Base-by-base conservation (phyloP, 37 sponge, comb jelly and placozoan species). In the Cliona cf. orientalis region DNA sequence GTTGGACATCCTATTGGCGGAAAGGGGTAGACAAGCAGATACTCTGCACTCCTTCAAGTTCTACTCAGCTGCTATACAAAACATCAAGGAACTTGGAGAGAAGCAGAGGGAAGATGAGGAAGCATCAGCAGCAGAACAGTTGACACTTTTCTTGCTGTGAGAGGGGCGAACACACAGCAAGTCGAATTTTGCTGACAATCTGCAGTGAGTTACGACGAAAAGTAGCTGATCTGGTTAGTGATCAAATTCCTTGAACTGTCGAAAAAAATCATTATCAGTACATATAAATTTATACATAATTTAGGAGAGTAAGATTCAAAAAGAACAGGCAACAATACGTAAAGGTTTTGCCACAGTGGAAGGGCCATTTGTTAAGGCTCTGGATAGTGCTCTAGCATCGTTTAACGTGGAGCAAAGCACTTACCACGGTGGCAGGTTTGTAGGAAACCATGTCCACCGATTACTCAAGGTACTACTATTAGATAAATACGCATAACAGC, bases 381-480 rank as follows among this genome's bases (percentile, higher is more conserved):
- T 82, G 9, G 83, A 82, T 22, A 44, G 46, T 6, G 84, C 75
- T 35, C 38, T 84, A 41, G 32, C 35, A 33, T 5, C 42, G 6
- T 74, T 63, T 31, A 21, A 74, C 38, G 75, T 84, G 5, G 37
- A 66, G 38, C 35, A 76, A 34, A 75, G 75, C 32, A 69, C 84
- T n/a, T 84, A 84, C 58, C 42, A 68, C 19, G 34, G 76, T 37
- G 84, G 84, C 0, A 23, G 76, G 23, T 84, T 84, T 74, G 67
- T 73, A 11, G 84, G 84, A n/a, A 84, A 84, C 62, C 84, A 84
- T 65, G 75, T 84, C 19, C 66, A 84, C 57, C 78, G 67, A 43
- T 32, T 63, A 46, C 68, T 84, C 22, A 32, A 84, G 57, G 75
- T 75, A n/a, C n/a, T n/a, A n/a, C n/a, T n/a, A n/a, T n/a, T n/a